Conservation (phyloP, 2,113 vertebrate genomes). For the Felis chaus region DNA sequence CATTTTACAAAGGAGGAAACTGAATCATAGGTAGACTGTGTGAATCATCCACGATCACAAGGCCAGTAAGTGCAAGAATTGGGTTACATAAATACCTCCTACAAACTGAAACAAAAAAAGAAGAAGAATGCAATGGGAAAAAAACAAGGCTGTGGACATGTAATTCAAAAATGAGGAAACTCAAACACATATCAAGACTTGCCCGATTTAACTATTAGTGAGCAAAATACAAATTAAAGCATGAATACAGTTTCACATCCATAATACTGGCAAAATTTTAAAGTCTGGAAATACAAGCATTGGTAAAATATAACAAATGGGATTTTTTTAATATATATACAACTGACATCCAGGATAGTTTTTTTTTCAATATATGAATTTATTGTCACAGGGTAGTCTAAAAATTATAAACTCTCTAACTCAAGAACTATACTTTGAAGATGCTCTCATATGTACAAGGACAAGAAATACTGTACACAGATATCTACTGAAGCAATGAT, state of each 20-base stretch:
- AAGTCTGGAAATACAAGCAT: not conserved
- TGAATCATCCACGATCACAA: not conserved
- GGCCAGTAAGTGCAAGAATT: not conserved
- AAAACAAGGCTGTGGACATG: not conserved
- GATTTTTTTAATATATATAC: not conserved
- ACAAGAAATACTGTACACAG: not conserved
- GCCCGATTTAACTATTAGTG: not conserved
- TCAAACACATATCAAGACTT: not conserved
- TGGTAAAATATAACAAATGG: not conserved
- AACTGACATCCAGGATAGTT: not conserved
- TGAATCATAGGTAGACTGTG: not conserved
- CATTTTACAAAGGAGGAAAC: not conserved
- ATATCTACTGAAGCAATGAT: not conserved
- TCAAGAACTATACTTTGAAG: not conserved
- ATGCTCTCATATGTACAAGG: not conserved
- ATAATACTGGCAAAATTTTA: not conserved
- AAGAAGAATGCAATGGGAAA: not conserved
- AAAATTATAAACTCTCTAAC: not conserved
- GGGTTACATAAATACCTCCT: not conserved
- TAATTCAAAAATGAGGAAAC: not conserved
- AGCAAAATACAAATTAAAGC: conserved; percentile 13
- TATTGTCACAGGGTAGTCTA: not conserved
- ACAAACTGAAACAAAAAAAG: not conserved
- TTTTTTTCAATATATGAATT: not conserved
- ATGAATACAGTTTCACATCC: not conserved